These are phyloP conservation scores for Frieseomelitta varia DNA, from an alignment of 1,140 invertebrate species.

Conservation along the genomic window DNA sequence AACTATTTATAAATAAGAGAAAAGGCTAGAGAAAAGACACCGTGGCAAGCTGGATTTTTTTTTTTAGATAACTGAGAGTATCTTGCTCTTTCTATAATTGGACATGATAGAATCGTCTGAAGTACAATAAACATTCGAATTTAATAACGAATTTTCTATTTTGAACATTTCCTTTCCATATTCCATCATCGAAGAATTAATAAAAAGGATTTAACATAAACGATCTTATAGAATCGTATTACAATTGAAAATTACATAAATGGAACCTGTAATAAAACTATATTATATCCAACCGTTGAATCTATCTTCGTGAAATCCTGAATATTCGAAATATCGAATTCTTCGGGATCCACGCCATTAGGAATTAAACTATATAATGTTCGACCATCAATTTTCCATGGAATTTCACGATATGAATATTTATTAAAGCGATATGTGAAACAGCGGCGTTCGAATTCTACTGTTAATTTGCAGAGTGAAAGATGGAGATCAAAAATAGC, in stretches of 20 bases:
- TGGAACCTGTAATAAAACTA: too few species aligned
- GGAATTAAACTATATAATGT: neutral
- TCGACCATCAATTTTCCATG: neutral
- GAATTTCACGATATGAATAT: neutral
- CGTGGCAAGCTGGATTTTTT: neutral
- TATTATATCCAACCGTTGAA: neutral
- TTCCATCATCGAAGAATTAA: too few species aligned
- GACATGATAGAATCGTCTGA: too few species aligned
- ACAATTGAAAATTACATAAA: too few species aligned
- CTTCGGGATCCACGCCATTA: too few species aligned
- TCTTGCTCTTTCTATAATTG: too few species aligned
- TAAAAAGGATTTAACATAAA: too few species aligned
- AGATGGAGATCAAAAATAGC: neutral
- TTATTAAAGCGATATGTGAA: neutral
- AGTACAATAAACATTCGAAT: too few species aligned
- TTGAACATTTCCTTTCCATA: too few species aligned
- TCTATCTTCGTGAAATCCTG: neutral
- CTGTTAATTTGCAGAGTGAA: neutral
- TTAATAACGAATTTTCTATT: too few species aligned
- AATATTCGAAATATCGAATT: neutral
- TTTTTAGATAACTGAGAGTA: neutral
- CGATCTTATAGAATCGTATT: too few species aligned
- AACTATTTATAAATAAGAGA: neutral
- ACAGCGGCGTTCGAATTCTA: neutral
- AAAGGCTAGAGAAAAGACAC: neutral